Evolutionary conservation across 2,113 vertebrate species (phyloP).

Genomic region (Australoheros scitulus): DNA sequence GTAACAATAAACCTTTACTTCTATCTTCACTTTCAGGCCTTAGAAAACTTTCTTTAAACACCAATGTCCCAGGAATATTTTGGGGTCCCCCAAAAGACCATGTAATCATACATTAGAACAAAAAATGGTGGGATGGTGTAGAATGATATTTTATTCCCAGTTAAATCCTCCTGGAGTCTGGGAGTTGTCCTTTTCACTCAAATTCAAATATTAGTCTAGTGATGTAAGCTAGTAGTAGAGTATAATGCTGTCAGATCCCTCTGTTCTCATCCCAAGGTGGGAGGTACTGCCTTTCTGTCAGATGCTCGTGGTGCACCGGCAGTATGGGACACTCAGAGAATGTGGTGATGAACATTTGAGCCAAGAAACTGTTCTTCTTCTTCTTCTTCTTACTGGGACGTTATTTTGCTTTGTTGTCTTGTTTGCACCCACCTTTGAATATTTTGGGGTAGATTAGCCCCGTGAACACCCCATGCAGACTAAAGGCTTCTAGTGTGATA

Average conservation of each 20-base stretch:
- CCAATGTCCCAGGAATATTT: background rate
- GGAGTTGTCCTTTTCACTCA: background rate
- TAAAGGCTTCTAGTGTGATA: too few species aligned
- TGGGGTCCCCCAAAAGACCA: background rate
- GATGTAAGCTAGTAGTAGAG: background rate
- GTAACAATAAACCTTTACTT: background rate
- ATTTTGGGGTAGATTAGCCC: too few species aligned
- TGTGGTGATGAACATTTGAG: background rate
- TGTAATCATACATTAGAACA: background rate
- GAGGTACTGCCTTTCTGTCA: background rate
- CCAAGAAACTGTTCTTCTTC: too few species aligned
- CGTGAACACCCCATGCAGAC: too few species aligned
- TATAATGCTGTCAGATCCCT: background rate
- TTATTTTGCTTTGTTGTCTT: too few species aligned
- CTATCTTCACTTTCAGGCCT: background rate
- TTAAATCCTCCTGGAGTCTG: background rate
- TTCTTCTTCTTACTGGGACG: too few species aligned
- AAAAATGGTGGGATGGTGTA: background rate
- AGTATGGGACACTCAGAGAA: too few species aligned
- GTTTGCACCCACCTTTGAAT: too few species aligned
- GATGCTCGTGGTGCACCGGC: background rate
- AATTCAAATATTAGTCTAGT: constrained; percentile 3
- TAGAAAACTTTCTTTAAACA: background rate
- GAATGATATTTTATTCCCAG: background rate
- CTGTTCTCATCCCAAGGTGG: background rate